Evolutionary conservation across 2,797 vertebrate genomes (phyloP).

Genomic region (Poeciliopsis turneri): DNA sequence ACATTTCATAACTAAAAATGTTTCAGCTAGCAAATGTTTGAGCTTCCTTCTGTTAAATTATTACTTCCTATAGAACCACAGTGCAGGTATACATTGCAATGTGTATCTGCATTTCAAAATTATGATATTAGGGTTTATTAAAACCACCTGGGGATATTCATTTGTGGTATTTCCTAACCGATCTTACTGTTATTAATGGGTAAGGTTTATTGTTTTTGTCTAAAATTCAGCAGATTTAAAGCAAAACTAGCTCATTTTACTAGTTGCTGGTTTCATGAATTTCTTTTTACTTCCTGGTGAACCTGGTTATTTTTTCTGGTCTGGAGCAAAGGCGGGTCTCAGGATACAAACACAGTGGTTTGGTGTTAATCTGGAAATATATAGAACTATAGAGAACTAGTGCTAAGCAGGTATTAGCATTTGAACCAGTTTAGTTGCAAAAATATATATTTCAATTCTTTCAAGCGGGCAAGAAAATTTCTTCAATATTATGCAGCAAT

Average conservation of each 20-base stretch:
- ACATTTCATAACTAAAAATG: neutral
- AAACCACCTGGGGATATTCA: too few relatives aligned
- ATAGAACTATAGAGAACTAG: neutral
- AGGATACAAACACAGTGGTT: neutral
- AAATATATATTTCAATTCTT: neutral
- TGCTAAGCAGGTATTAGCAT: neutral
- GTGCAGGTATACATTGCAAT: neutral
- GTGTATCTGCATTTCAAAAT: neutral
- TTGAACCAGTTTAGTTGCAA: neutral
- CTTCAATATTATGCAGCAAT: neutral
- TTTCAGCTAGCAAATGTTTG: neutral
- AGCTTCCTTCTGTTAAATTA: neutral
- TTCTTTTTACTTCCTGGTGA: neutral
- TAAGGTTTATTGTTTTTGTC: neutral
- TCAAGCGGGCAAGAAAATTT: neutral
- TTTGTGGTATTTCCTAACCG: neutral
- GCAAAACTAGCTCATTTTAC: neutral
- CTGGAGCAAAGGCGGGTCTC: neutral
- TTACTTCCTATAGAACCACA: neutral
- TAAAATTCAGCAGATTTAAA: neutral
- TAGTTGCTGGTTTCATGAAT: neutral
- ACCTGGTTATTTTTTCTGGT: neutral
- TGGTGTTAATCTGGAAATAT: neutral
- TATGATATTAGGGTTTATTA: neutral
- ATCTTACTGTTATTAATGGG: neutral